Conservation (phyloP, 1,140 invertebrate genomes). For the Brachionus manjavacas region DNA sequence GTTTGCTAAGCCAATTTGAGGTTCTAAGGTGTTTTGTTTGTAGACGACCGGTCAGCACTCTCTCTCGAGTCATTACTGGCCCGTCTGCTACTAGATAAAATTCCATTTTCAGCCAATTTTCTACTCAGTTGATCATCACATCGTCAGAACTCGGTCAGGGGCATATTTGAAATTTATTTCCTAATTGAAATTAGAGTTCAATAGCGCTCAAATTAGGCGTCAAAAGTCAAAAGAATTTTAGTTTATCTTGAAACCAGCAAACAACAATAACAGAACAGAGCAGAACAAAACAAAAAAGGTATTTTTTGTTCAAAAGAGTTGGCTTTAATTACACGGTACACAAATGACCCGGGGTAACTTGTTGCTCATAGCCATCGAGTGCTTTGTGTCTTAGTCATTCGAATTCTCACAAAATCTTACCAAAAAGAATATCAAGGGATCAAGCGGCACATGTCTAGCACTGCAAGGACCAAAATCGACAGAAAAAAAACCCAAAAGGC, state of each 20-base stretch:
- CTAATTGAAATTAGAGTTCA: conserved; percentile 20
- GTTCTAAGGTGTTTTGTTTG: neutral
- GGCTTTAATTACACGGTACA: neutral
- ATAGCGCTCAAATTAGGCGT: neutral
- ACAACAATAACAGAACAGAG: neutral
- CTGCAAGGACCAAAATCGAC: too few species aligned
- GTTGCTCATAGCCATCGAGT: neutral
- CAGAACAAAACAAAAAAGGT: neutral
- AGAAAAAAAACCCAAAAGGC: too few species aligned
- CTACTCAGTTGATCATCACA: conserved; percentile 25
- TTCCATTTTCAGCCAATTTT: conserved; percentile 18
- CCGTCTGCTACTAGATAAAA: neutral
- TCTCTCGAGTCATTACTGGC: neutral
- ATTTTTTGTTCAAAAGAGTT: neutral
- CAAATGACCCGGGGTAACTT: neutral
- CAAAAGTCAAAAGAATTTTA: neutral
- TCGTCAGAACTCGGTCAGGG: neutral
- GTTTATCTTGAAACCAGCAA: neutral
- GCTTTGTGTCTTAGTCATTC: too few species aligned
- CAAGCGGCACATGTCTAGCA: too few species aligned
- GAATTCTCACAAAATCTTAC: too few species aligned
- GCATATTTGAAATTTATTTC: neutral
- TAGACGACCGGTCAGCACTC: neutral
- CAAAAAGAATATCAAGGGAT: too few species aligned
- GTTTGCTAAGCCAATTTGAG: conserved; percentile 2